phyloP scores from a whole-genome alignment of 2,888 invertebrate species.

The Lasioglossum figueresi region DNA sequence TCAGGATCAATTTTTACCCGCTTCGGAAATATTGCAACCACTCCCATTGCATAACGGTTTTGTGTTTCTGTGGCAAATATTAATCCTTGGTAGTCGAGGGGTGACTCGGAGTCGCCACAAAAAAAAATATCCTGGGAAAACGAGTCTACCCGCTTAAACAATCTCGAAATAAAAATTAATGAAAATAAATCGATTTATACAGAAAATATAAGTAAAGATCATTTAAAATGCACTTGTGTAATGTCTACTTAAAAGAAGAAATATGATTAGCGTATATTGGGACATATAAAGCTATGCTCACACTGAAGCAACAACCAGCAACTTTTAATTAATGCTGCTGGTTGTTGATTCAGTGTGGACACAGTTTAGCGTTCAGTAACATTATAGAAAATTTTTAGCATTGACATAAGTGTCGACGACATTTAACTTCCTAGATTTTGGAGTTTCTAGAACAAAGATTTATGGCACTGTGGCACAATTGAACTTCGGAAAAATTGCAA shows the following conservation, averaged over 20 bases:
- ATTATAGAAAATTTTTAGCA: background rate
- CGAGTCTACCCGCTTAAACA: no score
- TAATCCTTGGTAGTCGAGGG: no score
- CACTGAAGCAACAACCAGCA: background rate
- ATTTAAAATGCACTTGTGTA: background rate
- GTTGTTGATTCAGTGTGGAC: background rate
- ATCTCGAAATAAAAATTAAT: no score
- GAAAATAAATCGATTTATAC: no score
- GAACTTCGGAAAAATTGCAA: background rate
- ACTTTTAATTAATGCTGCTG: background rate
- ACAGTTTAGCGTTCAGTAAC: background rate
- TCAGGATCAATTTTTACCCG: no score
- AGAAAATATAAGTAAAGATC: background rate
- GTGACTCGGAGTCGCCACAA: no score
- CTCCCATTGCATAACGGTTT: no score
- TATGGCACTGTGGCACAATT: no score
- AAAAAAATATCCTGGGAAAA: no score
- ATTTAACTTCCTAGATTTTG: no score
- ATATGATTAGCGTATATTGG: background rate
- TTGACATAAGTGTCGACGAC: background rate
- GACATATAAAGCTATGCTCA: background rate
- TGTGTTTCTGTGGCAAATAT: no score
- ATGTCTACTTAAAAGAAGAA: no score
- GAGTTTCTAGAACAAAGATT: background rate
- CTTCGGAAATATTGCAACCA: background rate